Evolutionary conservation across 1,140 invertebrate species (phyloP).

Genomic region (Xylocopa sonorina): DNA sequence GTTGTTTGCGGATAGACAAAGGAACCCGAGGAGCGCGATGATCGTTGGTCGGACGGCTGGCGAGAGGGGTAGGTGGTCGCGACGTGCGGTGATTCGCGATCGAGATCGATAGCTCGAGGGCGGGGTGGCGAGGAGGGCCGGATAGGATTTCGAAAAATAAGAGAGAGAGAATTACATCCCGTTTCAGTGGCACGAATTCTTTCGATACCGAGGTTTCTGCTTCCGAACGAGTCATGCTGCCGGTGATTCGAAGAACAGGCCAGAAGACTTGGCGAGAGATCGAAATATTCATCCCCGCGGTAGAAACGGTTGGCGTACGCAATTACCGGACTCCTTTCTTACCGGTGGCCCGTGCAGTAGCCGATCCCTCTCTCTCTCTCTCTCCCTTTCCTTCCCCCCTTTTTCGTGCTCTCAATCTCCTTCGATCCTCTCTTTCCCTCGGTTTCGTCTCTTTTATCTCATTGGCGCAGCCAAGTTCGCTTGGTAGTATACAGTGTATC

Average conservation of each 20-base stretch:
- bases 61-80: constrained; percentile 42
- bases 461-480: constrained; percentile 32
- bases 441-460: constrained; percentile 43
- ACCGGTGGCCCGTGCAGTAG: constrained; percentile 63
- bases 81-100: constrained; percentile 29
- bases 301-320: constrained; percentile 66
- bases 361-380: constrained; percentile 31
- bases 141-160: neutral
- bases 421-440: constrained; percentile 20
- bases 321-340: constrained; percentile 65
- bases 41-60: constrained; percentile 21
- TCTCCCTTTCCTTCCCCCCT: constrained; percentile 17
- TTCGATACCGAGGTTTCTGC: constrained; percentile 30
- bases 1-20: constrained; percentile 53
- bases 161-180: neutral
- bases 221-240: constrained; percentile 50
- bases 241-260: constrained; percentile 64
- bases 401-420: constrained; percentile 19
- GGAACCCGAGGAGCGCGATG: neutral
- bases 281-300: constrained; percentile 73
- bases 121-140: neutral
- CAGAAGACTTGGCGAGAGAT: constrained; percentile 54
- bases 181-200: constrained; percentile 51
- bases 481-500: neutral
- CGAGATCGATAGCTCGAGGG: constrained; percentile 35